These are phyloP conservation scores for Lophura nycthemera DNA, from an alignment of 2,113 vertebrate species.

Conservation along the genomic window DNA sequence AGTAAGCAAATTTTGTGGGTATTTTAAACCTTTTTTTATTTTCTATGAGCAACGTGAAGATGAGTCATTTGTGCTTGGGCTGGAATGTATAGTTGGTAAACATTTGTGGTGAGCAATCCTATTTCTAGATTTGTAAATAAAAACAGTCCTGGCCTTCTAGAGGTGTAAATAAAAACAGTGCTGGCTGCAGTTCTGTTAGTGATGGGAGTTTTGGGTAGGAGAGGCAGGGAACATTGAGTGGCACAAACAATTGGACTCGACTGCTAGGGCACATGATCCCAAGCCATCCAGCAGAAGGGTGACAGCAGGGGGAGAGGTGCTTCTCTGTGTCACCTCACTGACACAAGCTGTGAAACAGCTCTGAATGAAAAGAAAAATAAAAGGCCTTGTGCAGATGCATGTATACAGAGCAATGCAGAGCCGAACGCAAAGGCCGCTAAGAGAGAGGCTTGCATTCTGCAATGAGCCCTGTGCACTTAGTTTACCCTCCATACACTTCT, in stretches of 20 bases:
- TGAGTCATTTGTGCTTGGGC: constrained; percentile 70
- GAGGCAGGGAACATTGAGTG: background rate
- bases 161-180: constrained; percentile 63
- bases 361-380: background rate
- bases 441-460: background rate
- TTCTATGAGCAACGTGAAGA: constrained; percentile 70
- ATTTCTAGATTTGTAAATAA: constrained; percentile 67
- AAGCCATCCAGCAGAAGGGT: background rate
- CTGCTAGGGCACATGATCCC: background rate
- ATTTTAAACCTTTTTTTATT: constrained; percentile 65
- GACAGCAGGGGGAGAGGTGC: background rate
- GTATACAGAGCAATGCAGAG: accelerated
- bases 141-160: constrained; percentile 45
- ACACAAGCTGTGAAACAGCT: background rate
- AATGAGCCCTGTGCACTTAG: background rate
- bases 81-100: constrained; percentile 47
- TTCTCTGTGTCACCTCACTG: background rate
- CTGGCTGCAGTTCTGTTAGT: background rate
- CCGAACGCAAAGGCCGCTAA: background rate
- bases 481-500: background rate
- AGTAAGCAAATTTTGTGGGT: constrained; percentile 62
- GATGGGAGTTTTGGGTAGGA: background rate
- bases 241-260: background rate
- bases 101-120: background rate
- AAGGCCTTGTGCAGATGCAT: background rate